Evolutionary conservation across 30 jellyfish, hydroid and myxozoan species (phyloP), one percentile per base, ranked within the genome.

Genomic region (Chrysaora quinquecirrha): DNA sequence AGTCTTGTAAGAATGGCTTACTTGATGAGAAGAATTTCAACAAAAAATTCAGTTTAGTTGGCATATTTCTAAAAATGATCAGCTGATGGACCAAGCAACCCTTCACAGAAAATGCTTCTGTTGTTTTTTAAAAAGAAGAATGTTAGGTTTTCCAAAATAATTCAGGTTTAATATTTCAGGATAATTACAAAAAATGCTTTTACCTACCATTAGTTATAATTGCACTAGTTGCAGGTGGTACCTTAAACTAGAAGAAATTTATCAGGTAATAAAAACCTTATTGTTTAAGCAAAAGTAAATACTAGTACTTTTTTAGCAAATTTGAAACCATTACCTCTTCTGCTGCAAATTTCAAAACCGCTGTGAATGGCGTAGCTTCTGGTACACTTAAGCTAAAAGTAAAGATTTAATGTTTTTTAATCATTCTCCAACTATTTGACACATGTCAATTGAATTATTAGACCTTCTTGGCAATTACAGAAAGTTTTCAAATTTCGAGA

Each of bases 211-310:
- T 93, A 22, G 99, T 93, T 30, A 93, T 93, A 31, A 93, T 93
- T 38, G 99, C 99, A 81, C 97, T 87, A n/a, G 99, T 93, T 32
- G 99, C 96, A 22, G 99, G 97, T 12, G 99, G 97, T 1, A 93
- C 99, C 77, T 93, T 93, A 78, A 93, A 93, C 99, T 93, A 38
- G 11, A 80, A 71, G 49, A 76, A 20, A 27, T 34, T 3, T 14
- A 47, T n/a, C n/a, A n/a, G n/a, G n/a, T n/a, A n/a, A n/a, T n/a
- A n/a, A n/a, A n/a, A n/a, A n/a, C n/a, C n/a, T n/a, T 52, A 4
- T 52, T 52, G 29, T 52, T 52, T 19, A 20, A 52, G 19, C 24
- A 2, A 19, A 4, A 4, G 6, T 19, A 16, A 19, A 19, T 16
- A 19, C 68, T 52, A 2, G 29, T 20, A 52, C 25, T 3, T 2